Base-by-base conservation (phyloP, 2,113 vertebrate genomes). In the Pedionomus torquatus region DNA sequence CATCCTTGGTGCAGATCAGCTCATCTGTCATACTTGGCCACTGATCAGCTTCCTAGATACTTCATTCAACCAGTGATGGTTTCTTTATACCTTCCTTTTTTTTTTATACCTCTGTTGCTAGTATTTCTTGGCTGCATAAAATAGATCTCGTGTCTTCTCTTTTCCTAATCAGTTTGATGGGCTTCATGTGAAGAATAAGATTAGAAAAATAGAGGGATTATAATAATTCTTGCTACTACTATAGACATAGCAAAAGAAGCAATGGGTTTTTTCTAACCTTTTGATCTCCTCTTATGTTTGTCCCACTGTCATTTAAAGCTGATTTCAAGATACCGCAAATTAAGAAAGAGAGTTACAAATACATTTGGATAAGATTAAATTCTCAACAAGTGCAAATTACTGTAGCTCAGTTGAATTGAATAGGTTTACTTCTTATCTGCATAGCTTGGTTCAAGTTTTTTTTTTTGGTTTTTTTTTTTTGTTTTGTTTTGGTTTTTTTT, bases 11-110 rank as follows among this genome's bases (percentile, higher is more conserved):
- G 48, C 25, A 63, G 35, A 76, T 33, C 6, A 23, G 30, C 17
- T 58, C 2, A 1, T 51, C 28, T 57, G 2, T 46, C 2, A 0
- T 35, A 35, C 46, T 33, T 52, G 37, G 43, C 28, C 18, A 33
- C 35, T 17, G 35, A 49, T 4, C 49, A 70, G 3, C 23, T 71
- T 72, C 65, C 17, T 19, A 72, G 41, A 66, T 18, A 61, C 26
- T 83, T 58, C 10, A 49, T 35, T 83, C 30, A 31, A 7, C 9
- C 52, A 68, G 7, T 23, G 25, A 63, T 13, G 1, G 14, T 48
- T 91, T 89, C 17, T 69, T 61, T 49, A 44, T 6, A 52, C 2
- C 8, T 74, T 89, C 33, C 6, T 30, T 60, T 54, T 54, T 30
- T 60, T 54, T 54, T 48, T 21, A 41, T 43, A 31, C 2, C 1